Percentiles rank a stretch among this genome's conserved stretches.
Conservation (phyloP, 1,140 invertebrate genomes). For the Pseudomyrmex cubaensis region DNA sequence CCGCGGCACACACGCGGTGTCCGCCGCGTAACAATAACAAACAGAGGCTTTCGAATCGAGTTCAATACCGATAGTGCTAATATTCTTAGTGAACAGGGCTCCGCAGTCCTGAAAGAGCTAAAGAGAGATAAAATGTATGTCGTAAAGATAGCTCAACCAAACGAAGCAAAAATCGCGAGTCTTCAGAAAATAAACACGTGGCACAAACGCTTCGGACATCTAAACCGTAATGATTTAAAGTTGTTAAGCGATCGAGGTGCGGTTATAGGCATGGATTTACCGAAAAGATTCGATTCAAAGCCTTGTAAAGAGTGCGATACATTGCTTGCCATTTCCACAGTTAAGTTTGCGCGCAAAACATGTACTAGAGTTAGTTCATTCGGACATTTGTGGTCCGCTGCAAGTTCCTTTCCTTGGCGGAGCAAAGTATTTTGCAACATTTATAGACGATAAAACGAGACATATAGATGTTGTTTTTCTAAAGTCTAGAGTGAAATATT, state of each 20-base stretch:
- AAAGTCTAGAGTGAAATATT: slow-evolving; percentile 1
- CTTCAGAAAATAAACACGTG: not conserved
- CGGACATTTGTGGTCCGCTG: not conserved
- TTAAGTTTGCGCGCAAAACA: not conserved
- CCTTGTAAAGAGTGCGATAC: too few species aligned
- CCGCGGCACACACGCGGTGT: too few species aligned
- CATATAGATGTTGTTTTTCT: not conserved
- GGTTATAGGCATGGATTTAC: too few species aligned
- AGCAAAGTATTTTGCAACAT: slow-evolving; percentile 1
- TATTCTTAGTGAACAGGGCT: not conserved
- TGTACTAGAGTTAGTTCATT: not conserved
- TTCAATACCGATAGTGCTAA: not conserved
- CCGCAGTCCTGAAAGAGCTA: not conserved
- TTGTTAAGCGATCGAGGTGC: too few species aligned
- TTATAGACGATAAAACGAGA: not conserved
- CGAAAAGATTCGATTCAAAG: too few species aligned
- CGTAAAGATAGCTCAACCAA: not conserved
- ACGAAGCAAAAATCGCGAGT: not conserved
- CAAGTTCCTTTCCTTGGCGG: not conserved
- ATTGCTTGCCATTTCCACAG: too few species aligned
- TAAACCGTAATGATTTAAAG: not conserved
- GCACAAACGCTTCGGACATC: not conserved
- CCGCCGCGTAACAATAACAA: too few species aligned
- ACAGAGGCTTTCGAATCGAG: not conserved
- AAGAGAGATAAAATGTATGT: not conserved